Conservation (phyloP, 2,888 invertebrate species). For the Drosophila barbarae region DNA sequence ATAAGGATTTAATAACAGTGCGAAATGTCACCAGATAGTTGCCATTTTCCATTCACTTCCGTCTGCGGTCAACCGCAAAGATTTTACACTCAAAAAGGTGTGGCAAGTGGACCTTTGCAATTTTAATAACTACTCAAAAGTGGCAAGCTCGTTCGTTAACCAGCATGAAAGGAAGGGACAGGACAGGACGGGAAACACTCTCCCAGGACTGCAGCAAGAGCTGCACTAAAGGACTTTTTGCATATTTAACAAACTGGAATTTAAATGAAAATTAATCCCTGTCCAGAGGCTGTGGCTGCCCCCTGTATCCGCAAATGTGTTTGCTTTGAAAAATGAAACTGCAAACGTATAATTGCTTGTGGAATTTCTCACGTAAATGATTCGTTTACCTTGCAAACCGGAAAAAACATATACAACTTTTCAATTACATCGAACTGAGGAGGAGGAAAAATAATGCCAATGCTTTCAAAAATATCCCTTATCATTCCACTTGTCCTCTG, state of each 20-base stretch:
- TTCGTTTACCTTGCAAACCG: slow-evolving; percentile 7
- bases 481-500: slow-evolving; percentile 16
- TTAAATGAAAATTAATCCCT: slow-evolving; percentile 69
- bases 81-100: slow-evolving; percentile 54
- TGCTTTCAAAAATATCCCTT: slow-evolving; percentile 10
- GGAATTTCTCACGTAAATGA: slow-evolving; percentile 13
- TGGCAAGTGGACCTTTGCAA: slow-evolving; percentile 59
- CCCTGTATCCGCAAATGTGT: slow-evolving; percentile 17
- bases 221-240: slow-evolving; percentile 35
- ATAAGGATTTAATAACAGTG: slow-evolving; percentile 21
- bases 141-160: slow-evolving; percentile 46
- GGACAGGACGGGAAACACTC: neutral
- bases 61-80: slow-evolving; percentile 34
- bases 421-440: neutral
- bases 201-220: slow-evolving; percentile 14
- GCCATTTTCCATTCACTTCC: slow-evolving; percentile 1
- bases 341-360: slow-evolving; percentile 21
- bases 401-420: slow-evolving; percentile 1
- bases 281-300: slow-evolving; percentile 18
- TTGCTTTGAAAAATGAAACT: slow-evolving; percentile 35
- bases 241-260: slow-evolving; percentile 53
- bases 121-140: slow-evolving; percentile 60
- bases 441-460: slow-evolving; percentile 1
- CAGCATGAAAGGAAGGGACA: slow-evolving; percentile 11
- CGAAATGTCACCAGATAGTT: slow-evolving; percentile 14